phyloP scores from a whole-genome alignment of 2,113 vertebrate species.

The Phoenicopterus ruber region DNA sequence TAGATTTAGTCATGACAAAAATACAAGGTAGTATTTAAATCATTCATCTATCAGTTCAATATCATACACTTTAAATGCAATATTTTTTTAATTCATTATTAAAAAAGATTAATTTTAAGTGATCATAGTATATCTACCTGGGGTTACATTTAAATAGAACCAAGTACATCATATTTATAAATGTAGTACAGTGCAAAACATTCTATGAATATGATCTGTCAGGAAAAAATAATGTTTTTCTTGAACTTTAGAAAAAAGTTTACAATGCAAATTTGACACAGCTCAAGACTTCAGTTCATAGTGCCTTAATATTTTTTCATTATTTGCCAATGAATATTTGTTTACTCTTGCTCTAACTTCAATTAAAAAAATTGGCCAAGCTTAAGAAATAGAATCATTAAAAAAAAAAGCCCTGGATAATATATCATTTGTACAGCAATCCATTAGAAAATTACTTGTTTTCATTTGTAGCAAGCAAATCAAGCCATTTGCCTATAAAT shows the following conservation, averaged over 20 bases:
- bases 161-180: background rate
- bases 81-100: background rate
- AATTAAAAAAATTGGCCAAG: background rate
- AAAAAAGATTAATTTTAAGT: background rate
- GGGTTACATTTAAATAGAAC: background rate
- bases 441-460: background rate
- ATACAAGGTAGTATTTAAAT: background rate
- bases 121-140: background rate
- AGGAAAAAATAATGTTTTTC: background rate
- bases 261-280: background rate
- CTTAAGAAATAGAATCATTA: background rate
- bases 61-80: background rate
- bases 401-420: background rate
- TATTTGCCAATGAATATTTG: background rate
- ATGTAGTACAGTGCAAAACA: background rate
- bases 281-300: background rate
- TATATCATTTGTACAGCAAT: background rate
- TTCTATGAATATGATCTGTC: background rate
- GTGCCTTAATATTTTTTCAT: background rate
- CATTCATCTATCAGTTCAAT: background rate
- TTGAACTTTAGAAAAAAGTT: background rate
- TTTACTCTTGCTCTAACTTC: background rate
- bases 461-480: background rate
- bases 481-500: background rate
- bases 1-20: background rate